A percentile compares a stretch with the other conserved stretches of the same genome.
Evolutionary conservation across 1,140 invertebrate species (phyloP).

Genomic region (Drosophila lini): DNA sequence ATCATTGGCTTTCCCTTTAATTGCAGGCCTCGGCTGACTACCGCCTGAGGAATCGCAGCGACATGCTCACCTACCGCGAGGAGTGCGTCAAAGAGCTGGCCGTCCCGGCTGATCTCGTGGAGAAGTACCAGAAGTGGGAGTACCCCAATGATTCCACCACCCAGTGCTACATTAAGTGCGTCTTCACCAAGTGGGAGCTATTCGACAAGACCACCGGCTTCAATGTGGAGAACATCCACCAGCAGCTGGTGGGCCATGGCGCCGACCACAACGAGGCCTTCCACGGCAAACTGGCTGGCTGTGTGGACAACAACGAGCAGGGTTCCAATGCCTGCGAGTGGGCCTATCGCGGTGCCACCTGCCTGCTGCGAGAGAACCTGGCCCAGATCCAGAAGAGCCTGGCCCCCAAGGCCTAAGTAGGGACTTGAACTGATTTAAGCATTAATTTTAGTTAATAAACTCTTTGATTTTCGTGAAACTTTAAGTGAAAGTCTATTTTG

Average conservation of each 20-base stretch:
- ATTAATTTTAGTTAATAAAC: constrained; percentile 65
- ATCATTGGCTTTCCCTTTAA: neutral
- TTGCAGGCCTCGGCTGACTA: constrained; percentile 67
- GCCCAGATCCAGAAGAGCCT: constrained; percentile 63
- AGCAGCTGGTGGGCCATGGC: constrained; percentile 57
- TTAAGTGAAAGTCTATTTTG: neutral
- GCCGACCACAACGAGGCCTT: constrained; percentile 58
- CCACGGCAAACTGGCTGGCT: constrained; percentile 54
- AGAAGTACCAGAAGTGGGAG: constrained; percentile 71
- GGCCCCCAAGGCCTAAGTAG: constrained; percentile 50
- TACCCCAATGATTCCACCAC: constrained; percentile 71
- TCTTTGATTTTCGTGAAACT: constrained; percentile 20
- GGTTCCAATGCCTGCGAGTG: constrained; percentile 73
- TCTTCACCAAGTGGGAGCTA: constrained; percentile 74
- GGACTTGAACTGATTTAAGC: constrained; percentile 3
- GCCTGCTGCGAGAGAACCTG: constrained; percentile 67
- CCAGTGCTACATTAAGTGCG: constrained; percentile 78
- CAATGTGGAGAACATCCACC: constrained; percentile 70
- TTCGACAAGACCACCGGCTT: constrained; percentile 70
- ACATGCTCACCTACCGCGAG: constrained; percentile 63
- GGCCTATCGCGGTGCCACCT: constrained; percentile 75
- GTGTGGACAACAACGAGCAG: constrained; percentile 74
- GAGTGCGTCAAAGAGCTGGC: constrained; percentile 69
- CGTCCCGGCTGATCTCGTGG: constrained; percentile 58
- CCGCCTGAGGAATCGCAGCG: constrained; percentile 63